Evolutionary conservation across 2,113 vertebrate species (phyloP).

Genomic region (Lontra canadensis): DNA sequence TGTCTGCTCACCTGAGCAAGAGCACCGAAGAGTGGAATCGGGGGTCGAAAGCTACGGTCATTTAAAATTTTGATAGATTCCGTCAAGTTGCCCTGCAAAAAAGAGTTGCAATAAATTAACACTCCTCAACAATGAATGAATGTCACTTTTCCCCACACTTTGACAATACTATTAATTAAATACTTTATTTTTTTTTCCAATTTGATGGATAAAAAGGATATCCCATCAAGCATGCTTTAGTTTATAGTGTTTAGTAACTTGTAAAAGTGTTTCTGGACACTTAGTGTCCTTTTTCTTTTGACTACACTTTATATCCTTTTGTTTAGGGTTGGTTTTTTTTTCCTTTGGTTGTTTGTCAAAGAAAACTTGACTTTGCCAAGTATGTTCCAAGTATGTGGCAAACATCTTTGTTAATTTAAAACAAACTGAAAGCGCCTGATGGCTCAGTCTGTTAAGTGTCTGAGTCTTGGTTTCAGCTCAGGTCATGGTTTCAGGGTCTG

Average conservation of each 20-base stretch:
- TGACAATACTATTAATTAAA: not conserved
- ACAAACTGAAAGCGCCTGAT: not conserved
- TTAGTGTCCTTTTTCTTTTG: not conserved
- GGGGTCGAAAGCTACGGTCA: not conserved
- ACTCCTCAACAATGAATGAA: not conserved
- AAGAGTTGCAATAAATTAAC: not conserved
- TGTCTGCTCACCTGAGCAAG: not conserved
- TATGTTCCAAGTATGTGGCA: not conserved
- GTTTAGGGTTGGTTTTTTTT: not conserved
- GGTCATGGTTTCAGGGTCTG: too few relatives aligned
- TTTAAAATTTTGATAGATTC: not conserved
- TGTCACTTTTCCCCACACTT: not conserved
- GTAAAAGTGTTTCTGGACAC: not conserved
- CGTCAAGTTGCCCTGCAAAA: not conserved
- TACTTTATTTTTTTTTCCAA: not conserved
- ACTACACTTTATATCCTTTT: not conserved
- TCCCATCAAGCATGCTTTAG: not conserved
- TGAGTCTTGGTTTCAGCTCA: not conserved
- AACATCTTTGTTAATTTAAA: slow-evolving; percentile 1
- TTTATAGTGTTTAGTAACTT: not conserved
- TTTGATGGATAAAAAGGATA: not conserved
- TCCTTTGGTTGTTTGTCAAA: not conserved
- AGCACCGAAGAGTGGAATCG: not conserved
- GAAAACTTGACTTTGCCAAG: not conserved
- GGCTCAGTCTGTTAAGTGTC: not conserved